Evolutionary conservation across 1,140 invertebrate genomes (phyloP).

Genomic region (Pomacea maculata): DNA sequence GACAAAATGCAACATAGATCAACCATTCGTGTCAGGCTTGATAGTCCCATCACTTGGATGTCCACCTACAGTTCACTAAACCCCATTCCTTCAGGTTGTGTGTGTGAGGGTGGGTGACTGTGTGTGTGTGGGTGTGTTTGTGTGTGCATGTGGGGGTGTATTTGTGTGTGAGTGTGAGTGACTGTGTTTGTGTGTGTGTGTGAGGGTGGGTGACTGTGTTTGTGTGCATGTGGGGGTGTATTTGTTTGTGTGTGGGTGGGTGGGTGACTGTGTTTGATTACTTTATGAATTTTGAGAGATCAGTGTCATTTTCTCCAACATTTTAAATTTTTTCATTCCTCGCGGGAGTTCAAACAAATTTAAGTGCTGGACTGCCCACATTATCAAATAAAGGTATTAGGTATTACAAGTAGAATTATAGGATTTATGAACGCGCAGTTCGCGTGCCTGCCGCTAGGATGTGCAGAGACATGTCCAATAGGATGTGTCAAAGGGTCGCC

Average conservation of each 20-base stretch:
- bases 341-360: background rate
- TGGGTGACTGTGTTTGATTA: background rate
- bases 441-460: background rate
- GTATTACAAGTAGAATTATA: background rate
- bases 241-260: constrained; percentile 1
- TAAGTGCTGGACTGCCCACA: too few relatives aligned
- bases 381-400: too few relatives aligned
- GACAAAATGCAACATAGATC: background rate
- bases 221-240: background rate
- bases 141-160: constrained; percentile 2
- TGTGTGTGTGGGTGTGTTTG: constrained; percentile 5
- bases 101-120: background rate
- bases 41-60: background rate
- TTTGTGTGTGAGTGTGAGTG: constrained; percentile 6
- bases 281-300: too few relatives aligned
- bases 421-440: background rate
- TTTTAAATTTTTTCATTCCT: too few relatives aligned
- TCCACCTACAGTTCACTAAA: background rate
- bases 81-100: background rate
- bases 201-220: background rate
- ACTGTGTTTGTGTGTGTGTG: constrained; percentile 6
- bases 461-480: background rate
- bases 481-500: background rate
- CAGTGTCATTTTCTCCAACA: background rate
- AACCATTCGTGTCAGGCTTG: background rate